Base-by-base conservation (phyloP, 2,113 vertebrate species). In the Narcine bancroftii region DNA sequence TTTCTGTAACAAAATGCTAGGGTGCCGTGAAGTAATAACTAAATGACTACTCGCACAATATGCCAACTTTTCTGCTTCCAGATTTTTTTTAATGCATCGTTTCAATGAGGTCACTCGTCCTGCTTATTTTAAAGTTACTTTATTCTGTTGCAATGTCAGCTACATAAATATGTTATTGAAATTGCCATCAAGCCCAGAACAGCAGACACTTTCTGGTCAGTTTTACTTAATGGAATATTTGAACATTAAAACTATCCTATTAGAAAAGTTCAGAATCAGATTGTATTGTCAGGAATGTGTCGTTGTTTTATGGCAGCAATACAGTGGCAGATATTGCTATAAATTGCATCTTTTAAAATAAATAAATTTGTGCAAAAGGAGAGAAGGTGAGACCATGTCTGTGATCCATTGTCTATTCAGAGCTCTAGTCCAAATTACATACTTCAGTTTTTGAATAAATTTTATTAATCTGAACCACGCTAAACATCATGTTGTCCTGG, bases 401-500 rank as follows among this genome's bases (percentile, higher is more conserved):
- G n/a, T n/a, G n/a, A n/a, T n/a, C n/a, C n/a, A n/a, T n/a, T n/a
- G n/a, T n/a, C n/a, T n/a, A n/a, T n/a, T n/a, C n/a, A n/a, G 71
- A 71, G 42, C 26, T 91, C 63, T 45, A 26, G 39, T 19, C 65
- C 26, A 91, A 91, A 91, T 91, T 91, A 91, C 63, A 69, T 91
- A 45, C 47, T 91, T 91, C 47, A 91, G 63, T 69, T 39, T 69
- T 71, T 91, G 81, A 87, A 56, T 87, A 47, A 26, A 69, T 91
- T 13, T 63, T 91, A 91, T 91, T 91, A 69, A 91, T 91, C 89
- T 69, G 26, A 91, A 91, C 89, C 63, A 66, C 3, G 17, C 65
- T 33, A 42, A 71, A 91, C 29, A 71, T 71, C 89, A 33, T 69
- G 36, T 42, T 71, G 89, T 66, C 69, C 63, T 45, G 87, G 36